Percentiles rank a stretch among this genome's conserved stretches.
Evolutionary conservation across 2,888 invertebrate species (phyloP).

Genomic region (Cancer borealis): DNA sequence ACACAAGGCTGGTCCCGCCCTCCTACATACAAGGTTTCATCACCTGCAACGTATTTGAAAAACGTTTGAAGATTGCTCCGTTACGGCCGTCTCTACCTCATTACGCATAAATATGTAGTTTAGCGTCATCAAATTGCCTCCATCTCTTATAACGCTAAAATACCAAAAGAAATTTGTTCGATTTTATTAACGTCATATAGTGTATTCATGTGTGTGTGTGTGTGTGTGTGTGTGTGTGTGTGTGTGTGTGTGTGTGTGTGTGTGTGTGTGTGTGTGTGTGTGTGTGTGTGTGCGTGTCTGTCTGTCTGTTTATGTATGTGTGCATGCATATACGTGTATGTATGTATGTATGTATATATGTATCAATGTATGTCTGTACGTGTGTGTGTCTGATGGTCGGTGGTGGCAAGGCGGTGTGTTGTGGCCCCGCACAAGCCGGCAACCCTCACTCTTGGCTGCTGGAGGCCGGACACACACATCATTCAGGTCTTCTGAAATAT

Average conservation of each 20-base stretch:
- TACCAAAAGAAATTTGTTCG: neutral
- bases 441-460: neutral
- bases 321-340: slow-evolving; percentile 16
- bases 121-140: neutral
- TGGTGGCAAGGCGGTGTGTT: neutral
- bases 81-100: neutral
- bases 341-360: neutral
- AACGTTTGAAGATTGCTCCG: neutral
- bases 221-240: slow-evolving; percentile 16
- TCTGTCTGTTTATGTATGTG: neutral
- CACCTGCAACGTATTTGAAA: neutral
- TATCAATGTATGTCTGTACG: too few species aligned
- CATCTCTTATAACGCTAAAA: neutral
- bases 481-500: slow-evolving; percentile 56
- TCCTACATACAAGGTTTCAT: neutral
- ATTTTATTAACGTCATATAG: neutral
- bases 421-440: neutral
- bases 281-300: neutral
- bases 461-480: slow-evolving; percentile 54
- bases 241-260: slow-evolving; percentile 12
- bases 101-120: neutral
- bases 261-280: neutral
- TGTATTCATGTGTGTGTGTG: slow-evolving; percentile 23
- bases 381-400: neutral
- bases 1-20: neutral